Conservation (phyloP, 2,888 invertebrate species). For the Acanthoscelides obtectus region DNA sequence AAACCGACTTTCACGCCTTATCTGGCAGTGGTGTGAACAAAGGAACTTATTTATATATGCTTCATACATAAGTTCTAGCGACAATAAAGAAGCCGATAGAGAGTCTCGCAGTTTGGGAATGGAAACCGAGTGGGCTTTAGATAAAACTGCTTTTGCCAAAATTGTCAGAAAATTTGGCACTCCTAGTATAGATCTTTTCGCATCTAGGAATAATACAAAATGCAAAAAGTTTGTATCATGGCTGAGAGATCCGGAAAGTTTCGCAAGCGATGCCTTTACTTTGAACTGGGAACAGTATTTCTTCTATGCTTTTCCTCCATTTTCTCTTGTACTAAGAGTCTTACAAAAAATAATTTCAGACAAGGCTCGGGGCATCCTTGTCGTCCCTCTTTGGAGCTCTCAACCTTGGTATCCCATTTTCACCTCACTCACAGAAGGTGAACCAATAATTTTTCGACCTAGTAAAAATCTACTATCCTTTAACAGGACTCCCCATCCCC, state of each 20-base stretch:
- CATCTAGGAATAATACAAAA: background rate
- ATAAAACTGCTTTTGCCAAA: background rate
- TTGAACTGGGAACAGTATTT: conserved; percentile 5
- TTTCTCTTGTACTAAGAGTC: conserved; percentile 9
- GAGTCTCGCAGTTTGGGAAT: background rate
- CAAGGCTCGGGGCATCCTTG: conserved; percentile 11
- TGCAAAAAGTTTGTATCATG: conserved; percentile 9
- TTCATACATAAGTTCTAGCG: conserved; percentile 4
- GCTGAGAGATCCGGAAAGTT: conserved; percentile 8
- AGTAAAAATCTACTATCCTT: background rate
- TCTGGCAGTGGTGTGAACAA: background rate
- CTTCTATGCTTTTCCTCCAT: conserved; percentile 19
- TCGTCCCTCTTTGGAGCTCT: conserved; percentile 12
- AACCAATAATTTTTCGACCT: conserved; percentile 3
- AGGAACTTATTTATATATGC: conserved; percentile 1
- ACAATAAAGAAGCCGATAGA: conserved; percentile 4
- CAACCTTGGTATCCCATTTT: conserved; percentile 17
- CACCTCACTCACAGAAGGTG: background rate
- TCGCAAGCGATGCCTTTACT: conserved; percentile 11
- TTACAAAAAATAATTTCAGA: conserved; percentile 7
- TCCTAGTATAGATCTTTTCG: conserved; percentile 6
- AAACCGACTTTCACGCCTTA: background rate
- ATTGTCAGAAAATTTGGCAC: conserved; percentile 1
- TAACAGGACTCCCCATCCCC: conserved; percentile 1
- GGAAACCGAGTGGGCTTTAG: conserved; percentile 6